phyloP scores from a whole-genome alignment of 2,797 vertebrate genomes.

The Enoplosus armatus region DNA sequence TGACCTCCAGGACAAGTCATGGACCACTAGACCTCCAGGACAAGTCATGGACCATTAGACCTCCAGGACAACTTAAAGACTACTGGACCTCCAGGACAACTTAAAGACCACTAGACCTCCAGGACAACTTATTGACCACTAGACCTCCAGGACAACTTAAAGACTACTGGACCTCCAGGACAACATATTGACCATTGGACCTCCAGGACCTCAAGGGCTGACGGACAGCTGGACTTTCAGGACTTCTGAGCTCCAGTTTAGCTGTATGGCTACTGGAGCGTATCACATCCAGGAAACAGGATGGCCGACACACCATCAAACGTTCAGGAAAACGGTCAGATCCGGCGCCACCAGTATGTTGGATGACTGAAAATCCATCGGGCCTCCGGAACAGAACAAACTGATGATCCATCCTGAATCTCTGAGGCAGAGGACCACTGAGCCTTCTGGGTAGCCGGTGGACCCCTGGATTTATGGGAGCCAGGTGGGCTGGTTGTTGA shows the following conservation, averaged over 20 bases:
- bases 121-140: neutral
- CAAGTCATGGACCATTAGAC: neutral
- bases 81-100: neutral
- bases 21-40: neutral
- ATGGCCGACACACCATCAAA: slow-evolving; percentile 3
- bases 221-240: neutral
- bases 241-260: neutral
- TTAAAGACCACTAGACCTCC: neutral
- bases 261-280: neutral
- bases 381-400: neutral
- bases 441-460: neutral
- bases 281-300: neutral
- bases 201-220: neutral
- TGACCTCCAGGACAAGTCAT: neutral
- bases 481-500: slow-evolving; percentile 39
- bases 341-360: neutral
- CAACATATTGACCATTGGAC: rapidly evolving
- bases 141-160: neutral
- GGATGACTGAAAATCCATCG: slow-evolving; percentile 1
- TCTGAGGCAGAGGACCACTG: too few relatives aligned
- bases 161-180: neutral
- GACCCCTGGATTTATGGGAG: neutral
- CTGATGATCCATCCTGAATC: neutral
- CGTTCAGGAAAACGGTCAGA: neutral
- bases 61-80: neutral